Percentiles rank a stretch among this genome's conserved stretches.
These are phyloP conservation scores for Luscinia megarhynchos DNA, from an alignment of 2,797 vertebrate genomes.

Conservation along the genomic window DNA sequence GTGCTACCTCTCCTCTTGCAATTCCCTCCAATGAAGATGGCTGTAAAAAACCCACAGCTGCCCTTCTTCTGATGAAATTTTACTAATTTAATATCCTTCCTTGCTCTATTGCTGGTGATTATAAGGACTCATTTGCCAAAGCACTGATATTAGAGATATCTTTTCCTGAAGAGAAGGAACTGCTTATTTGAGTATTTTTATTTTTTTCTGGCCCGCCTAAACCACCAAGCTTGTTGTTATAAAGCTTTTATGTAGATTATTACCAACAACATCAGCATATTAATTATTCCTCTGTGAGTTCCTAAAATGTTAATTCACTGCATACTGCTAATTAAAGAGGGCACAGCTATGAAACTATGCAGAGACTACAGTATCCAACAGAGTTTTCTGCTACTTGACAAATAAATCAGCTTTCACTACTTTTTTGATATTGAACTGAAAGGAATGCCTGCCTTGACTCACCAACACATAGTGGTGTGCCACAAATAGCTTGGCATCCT, in stretches of 20 bases:
- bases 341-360: neutral
- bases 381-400: neutral
- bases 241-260: slow-evolving; percentile 28
- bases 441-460: neutral
- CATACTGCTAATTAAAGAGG: slow-evolving; percentile 12
- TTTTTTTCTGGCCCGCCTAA: neutral
- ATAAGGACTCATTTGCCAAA: neutral
- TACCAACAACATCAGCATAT: slow-evolving; percentile 41
- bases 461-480: neutral
- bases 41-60: neutral
- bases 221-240: neutral
- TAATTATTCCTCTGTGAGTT: slow-evolving; percentile 42
- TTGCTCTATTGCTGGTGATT: neutral
- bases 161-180: neutral
- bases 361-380: neutral
- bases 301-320: neutral
- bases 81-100: neutral
- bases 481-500: neutral
- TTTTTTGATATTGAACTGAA: neutral
- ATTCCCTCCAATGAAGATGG: neutral
- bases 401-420: neutral
- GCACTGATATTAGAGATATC: neutral
- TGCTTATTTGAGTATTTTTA: neutral
- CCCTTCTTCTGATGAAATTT: neutral
- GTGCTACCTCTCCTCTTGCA: neutral